These are phyloP conservation scores for Tupaia chinensis DNA, from an alignment of 2,113 vertebrate species.

Conservation along the genomic window DNA sequence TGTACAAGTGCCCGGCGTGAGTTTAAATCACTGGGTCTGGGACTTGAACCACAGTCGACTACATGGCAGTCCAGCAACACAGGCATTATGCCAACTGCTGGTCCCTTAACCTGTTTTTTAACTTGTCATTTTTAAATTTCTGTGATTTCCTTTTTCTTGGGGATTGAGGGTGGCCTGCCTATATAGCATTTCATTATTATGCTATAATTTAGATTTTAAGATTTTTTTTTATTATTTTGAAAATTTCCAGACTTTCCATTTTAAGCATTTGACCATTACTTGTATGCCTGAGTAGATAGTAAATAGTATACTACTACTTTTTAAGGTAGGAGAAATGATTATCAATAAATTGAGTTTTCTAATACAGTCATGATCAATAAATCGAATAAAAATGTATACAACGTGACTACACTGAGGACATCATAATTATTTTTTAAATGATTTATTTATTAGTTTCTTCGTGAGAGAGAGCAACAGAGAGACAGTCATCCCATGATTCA, in stretches of 20 bases:
- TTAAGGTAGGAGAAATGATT: not conserved
- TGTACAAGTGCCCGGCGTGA: too few species aligned
- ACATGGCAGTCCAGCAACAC: too few species aligned
- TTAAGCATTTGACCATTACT: not conserved
- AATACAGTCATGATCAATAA: not conserved
- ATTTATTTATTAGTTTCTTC: too few species aligned
- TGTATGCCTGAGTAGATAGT: not conserved
- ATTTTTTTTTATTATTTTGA: not conserved
- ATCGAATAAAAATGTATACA: not conserved
- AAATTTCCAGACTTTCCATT: not conserved
- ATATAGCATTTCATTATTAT: not conserved
- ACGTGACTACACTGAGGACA: not conserved
- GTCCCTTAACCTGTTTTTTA: not conserved
- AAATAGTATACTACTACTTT: not conserved
- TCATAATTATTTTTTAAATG: too few species aligned
- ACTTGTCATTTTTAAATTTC: not conserved
- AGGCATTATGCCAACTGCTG: too few species aligned
- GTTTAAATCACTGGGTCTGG: too few species aligned
- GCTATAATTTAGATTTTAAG: not conserved
- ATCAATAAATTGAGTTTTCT: constrained; percentile 4
- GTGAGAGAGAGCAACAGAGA: too few species aligned
- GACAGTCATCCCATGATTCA: too few species aligned
- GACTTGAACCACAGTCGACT: too few species aligned
- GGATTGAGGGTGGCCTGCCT: not conserved
- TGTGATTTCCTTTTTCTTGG: not conserved